Percentiles rank a stretch among this genome's conserved stretches.
Conservation (phyloP, 1,140 invertebrate genomes). For the Stegodyphus mimosarum region DNA sequence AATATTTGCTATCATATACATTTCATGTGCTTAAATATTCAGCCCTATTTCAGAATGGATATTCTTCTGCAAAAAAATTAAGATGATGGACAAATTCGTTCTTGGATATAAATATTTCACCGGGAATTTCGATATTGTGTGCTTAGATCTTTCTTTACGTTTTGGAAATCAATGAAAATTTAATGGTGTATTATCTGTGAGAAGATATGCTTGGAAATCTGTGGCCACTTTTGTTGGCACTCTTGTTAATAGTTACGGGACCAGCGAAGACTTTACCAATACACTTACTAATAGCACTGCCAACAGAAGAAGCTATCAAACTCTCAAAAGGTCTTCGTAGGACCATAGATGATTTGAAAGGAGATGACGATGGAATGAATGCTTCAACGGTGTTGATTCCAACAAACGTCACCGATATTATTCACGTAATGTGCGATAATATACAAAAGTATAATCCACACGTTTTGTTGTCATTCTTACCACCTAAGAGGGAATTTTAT, state of each 20-base stretch:
- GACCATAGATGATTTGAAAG: constrained; percentile 35
- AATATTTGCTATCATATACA: too few relatives aligned
- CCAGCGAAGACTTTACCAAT: constrained; percentile 15
- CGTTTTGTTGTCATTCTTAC: constrained; percentile 28
- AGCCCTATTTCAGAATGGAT: too few relatives aligned
- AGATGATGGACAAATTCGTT: too few relatives aligned
- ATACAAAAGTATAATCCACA: constrained; percentile 25
- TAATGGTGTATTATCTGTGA: too few relatives aligned
- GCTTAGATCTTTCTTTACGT: too few relatives aligned
- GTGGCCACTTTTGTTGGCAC: too few relatives aligned
- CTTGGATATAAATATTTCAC: too few relatives aligned
- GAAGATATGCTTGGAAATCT: too few relatives aligned
- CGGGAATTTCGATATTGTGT: too few relatives aligned
- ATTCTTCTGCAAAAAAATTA: too few relatives aligned
- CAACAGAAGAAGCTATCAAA: constrained; percentile 22
- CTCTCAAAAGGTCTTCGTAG: constrained; percentile 36
- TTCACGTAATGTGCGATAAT: constrained; percentile 31
- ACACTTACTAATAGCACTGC: constrained; percentile 37
- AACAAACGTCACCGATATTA: constrained; percentile 11
- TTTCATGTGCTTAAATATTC: too few relatives aligned
- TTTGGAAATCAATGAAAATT: too few relatives aligned
- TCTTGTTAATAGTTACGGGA: neutral
- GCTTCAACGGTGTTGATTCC: constrained; percentile 18
- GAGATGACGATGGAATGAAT: constrained; percentile 28
- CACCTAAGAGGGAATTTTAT: constrained; percentile 23